Evolutionary conservation across 1,140 invertebrate species (phyloP), one percentile per base, ranked within the genome.

Genomic region (Zaprionus gabonicus): DNA sequence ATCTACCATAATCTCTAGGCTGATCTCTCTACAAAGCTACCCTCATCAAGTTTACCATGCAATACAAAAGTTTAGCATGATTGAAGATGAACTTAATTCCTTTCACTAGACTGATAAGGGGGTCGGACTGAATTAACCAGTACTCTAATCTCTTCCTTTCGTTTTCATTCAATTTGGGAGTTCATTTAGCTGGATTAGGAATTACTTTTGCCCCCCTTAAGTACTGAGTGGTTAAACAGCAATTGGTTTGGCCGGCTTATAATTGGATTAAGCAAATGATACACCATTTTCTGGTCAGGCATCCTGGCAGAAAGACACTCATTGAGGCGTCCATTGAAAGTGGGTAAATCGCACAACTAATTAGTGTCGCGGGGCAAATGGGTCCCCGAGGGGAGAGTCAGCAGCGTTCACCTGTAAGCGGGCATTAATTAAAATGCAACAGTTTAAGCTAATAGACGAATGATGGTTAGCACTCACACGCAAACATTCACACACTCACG

Each of bases 391-490:
- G 60, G 31, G 17, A 25, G 38, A 41, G 27, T 25, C 58, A 17
- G 23, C 59, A 17, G 23, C 59, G 34, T 58, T 63, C 31, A 71
- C 27, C 62, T 58, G 31, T 58, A 34, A 44, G 31, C 13, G 51
- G 23, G 28, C 74, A 81, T 81, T 90, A 81, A 90, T 85, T 90
- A 85, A 88, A 90, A 81, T 81, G 73, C 79, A 90, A 80, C 78
- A 80, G 79, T 81, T 90, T 82, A 88, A 76, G 68, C 75, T 69
- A 85, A 87, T 86, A 74, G 67, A 36, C 55, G 64, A 76, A 76
- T 80, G 63, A 60, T 38, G 53, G 60, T 28, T 56, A 49, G 17
- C 63, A 28, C 31, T 51, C 56, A 13, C 59, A 28, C 13, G 23
- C 28, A 49, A 7, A 15, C 13, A 51, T 10, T 49, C 17, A 25